Evolutionary conservation across 2,797 vertebrate species (phyloP), one percentile per base, ranked within the genome.

Genomic region (Odontamblyopus rebecca): DNA sequence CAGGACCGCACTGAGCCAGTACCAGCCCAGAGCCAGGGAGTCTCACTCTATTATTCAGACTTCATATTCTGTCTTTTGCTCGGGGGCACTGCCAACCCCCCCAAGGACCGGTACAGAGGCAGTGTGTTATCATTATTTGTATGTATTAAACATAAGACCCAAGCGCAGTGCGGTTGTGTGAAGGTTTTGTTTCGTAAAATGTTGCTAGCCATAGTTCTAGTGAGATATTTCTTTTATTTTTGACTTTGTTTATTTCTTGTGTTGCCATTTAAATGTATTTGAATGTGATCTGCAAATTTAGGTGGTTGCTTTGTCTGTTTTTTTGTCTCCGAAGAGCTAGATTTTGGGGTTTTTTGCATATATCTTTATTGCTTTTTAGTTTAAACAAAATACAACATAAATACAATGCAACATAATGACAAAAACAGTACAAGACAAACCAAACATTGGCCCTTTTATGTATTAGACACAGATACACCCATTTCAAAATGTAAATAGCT

Each of bases 1-100:
- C 91, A 89, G 89, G 91, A 89, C 88, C 70, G 78, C 56, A 61
- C 85, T 86, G 79, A 66, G 64, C 44, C 81, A 83, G 83, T 79
- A 82, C 86, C 80, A 77, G 81, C 77, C 83, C 67, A 30, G 71
- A 54, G 16, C 29, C 57, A 29, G 16, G 38, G 35, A 88, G 75
- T 82, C 88, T 38, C 83, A 89, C 89, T 91, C 85, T 89, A 91
- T 93, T 91, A 92, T 91, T 89, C 76, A 83, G 79, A 72, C 80
- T 86, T 92, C 87, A 89, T 91, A 89, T 91, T 83, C 80, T 86
- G 88, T 74, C 87, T 89, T 86, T 88, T 83, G 86, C 85, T 88
- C 64, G 72, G 73, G 85, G 83, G 86, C 77, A 44, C 32, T 44
- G 81, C 69, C 57, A 76, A 72, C 66, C 62, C 61, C 75, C 75